Evolutionary conservation across 2,888 invertebrate genomes (phyloP), one percentile per base, ranked within the genome.

Genomic region (Pammene fasciana): DNA sequence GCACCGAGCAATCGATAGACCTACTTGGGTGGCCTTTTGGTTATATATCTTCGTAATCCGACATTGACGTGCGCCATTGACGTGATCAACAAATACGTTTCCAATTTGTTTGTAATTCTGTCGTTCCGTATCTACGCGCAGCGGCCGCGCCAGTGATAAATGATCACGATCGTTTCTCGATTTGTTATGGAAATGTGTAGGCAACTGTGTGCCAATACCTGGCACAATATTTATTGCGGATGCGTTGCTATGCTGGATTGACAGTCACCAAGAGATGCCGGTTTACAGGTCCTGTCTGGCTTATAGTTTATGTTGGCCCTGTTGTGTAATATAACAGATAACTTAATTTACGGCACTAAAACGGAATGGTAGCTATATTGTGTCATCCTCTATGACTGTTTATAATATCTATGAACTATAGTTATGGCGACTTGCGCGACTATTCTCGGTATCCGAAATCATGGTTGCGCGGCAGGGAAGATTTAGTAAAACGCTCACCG

Each of bases 311-410:
- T 82, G 81, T 78, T 80, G 81, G 79, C 82, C 80, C 78, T 80
- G 80, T 74, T 79, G 81, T 80, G 85, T 86, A 86, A 86, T 86
- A 86, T 86, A 82, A 84, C 87, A 85, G 26, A 26, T 26, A 26
- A 26, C 26, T 26, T 26, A 26, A 26, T n/a, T n/a, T 85, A 86
- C 84, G 82, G 82, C 79, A 79, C 80, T 80, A 79, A 81, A 84
- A 79, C 78, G 26, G 26, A 4, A 26, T 26, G 79, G 79, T 75
- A 74, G 75, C 76, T 77, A 76, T n/a, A n/a, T 41, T 65, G 16
- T 79, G 81, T 82, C 82, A 79, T 77, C 78, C 81, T 78, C 75
- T 73, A 81, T 26, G 26, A 38, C 6, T 38, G 9, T 38, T n/a
- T n/a, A n/a, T n/a, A n/a, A n/a, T n/a, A n/a, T n/a, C n/a, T 36